Base-by-base conservation (phyloP, 2,888 invertebrate species). In the Drosophila maculinotata region DNA sequence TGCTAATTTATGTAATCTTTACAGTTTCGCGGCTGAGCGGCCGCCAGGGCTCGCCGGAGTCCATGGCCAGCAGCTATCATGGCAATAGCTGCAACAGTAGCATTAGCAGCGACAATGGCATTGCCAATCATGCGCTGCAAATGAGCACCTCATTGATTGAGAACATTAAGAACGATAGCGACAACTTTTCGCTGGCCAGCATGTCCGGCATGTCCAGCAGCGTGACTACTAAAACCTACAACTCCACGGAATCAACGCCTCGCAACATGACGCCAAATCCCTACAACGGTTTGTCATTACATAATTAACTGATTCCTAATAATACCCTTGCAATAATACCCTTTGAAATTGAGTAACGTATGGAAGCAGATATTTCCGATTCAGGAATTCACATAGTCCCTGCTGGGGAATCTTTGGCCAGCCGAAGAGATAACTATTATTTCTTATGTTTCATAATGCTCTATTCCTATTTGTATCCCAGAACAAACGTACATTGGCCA, bases 11-110 rank as follows among this genome's bases (percentile, higher is more conserved):
- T 60, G 9, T 28, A 5, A n/a, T 38, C 12, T 15, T 8, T 5
- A 42, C 8, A 93, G 92, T 90, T 90, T 91, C 93, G 3, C 89
- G 92, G 30, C 72, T 92, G 23, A 90, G 91, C 56, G 92, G 90
- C 10, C 90, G 92, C 45, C 90, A 92, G 62, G 93, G 93, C 30
- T 95, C 96, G 0, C 96, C 96, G 0, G 96, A 96, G 90, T 93
- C 95, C 8, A 94, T 96, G 92, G 92, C 94, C 1, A 93, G 94
- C 9, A 96, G 96, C 89, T 96, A 94, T 92, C 95, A 95, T 89
- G 92, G 92, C 2, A 91, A 91, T 20, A 89, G 90, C 63, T 83
- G 66, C 67, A 91, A 91, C 52, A 89, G 89, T 10, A 85, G 80
- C 68, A 44, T 72, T 8, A 58, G 67, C 54, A 87, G 71, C 69